Evolutionary conservation across 2,888 invertebrate species (phyloP), one percentile per base, ranked within the genome.

Genomic region (Pachycephus smyrnensis): DNA sequence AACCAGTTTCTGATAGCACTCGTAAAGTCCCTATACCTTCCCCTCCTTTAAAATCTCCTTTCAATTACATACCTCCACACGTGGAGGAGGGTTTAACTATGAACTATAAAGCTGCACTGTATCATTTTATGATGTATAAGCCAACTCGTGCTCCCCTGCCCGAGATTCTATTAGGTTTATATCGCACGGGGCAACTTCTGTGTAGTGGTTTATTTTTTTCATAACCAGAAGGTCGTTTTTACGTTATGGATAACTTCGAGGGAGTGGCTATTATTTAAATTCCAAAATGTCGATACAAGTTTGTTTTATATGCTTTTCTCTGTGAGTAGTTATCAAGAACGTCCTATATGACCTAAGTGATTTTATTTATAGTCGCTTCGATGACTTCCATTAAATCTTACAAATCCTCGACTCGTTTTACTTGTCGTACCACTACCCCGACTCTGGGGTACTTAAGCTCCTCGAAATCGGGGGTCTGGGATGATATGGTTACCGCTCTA

Each of bases 11-110:
- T 89, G 90, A 90, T 87, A 84, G 83, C 86, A 78, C 84, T 84
- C 88, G 82, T 89, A 89, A 90, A 90, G 88, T 12, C 23, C 23
- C 31, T 71, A 12, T 33, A 23, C 71, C 32, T 33, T 31, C 4
- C 82, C 84, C 73, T 88, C 90, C 89, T 89, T 89, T 89, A 87
- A 89, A 90, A 90, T 89, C 89, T 87, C 83, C 68, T 68, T 76
- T 88, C 87, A 88, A 88, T 89, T 87, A 85, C 83, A 69, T 73
- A 78, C 76, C 55, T 9, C 82, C 83, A 82, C 12, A n/a, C 71
- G 23, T 12, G 36, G 74, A 37, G 12, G 31, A 37, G 74, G n/a
- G 37, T 68, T 71, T 73, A 76, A 76, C 76, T 73, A 31, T 73
- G 76, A 76, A 76, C 78, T 78, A 78, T 78, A 78, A 78, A 78